phyloP scores from a whole-genome alignment of 2,888 invertebrate species.

The Heteropelma amictum region DNA sequence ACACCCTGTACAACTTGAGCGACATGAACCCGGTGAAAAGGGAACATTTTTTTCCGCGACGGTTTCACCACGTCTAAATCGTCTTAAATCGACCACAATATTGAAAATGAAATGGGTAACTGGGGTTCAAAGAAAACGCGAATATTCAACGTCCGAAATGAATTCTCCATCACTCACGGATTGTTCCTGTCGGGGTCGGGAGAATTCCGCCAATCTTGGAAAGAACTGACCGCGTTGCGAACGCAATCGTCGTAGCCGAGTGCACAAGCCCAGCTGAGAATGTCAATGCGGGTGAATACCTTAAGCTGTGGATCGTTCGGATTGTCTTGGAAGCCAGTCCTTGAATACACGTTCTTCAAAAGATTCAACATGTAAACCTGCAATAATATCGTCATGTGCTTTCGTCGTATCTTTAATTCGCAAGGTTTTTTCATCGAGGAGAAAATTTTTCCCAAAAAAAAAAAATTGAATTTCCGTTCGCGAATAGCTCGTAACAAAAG shows the following conservation, averaged over 20 bases:
- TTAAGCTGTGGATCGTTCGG: slow-evolving; percentile 83
- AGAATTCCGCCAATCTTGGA: slow-evolving; percentile 86
- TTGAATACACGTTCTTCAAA: slow-evolving; percentile 83
- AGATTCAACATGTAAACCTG: slow-evolving; percentile 86
- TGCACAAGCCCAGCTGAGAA: slow-evolving; percentile 87
- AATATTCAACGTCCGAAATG: too few relatives aligned
- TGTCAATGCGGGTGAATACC: slow-evolving; percentile 85
- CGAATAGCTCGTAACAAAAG: too few relatives aligned
- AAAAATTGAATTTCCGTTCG: too few relatives aligned
- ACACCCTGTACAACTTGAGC: too few relatives aligned
- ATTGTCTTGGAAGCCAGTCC: slow-evolving; percentile 84
- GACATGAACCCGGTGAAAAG: too few relatives aligned
- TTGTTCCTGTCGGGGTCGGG: slow-evolving; percentile 87
- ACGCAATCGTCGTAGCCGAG: slow-evolving; percentile 87
- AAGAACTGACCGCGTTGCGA: slow-evolving; percentile 85
- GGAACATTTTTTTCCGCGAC: too few relatives aligned
- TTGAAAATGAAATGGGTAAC: background rate
- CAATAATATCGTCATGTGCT: too few relatives aligned
- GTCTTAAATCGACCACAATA: background rate
- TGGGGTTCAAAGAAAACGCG: too few relatives aligned
- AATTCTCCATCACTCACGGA: slow-evolving; percentile 81
- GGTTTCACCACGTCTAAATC: background rate
- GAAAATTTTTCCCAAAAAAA: too few relatives aligned
- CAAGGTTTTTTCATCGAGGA: background rate
- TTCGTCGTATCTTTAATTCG: too few relatives aligned